Percentiles rank a stretch among this genome's conserved stretches.
phyloP scores from a whole-genome alignment of 2,113 vertebrate genomes.

The Asarcornis scutulata region DNA sequence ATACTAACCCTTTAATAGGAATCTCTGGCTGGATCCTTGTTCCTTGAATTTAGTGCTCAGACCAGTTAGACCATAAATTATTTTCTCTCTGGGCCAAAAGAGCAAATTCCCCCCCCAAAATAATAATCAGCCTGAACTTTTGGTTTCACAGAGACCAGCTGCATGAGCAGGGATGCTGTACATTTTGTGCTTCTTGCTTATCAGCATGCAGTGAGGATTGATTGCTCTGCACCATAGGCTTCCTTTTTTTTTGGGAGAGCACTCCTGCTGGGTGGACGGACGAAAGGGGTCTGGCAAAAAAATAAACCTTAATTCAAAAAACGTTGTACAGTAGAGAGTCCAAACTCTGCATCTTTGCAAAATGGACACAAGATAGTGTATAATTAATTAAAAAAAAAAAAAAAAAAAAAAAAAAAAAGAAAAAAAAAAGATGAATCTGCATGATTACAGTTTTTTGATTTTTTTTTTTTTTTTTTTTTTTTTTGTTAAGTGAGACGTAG shows the following conservation, averaged over 20 bases:
- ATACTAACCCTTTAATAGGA: constrained; percentile 45
- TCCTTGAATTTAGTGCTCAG: constrained; percentile 4
- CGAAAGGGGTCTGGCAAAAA: not conserved
- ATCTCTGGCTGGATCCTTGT: constrained; percentile 18
- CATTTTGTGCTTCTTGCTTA: not conserved
- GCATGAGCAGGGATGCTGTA: not conserved
- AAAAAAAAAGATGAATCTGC: not conserved
- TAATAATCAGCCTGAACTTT: not conserved
- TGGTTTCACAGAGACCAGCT: not conserved
- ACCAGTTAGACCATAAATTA: constrained; percentile 41
- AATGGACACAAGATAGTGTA: not conserved
- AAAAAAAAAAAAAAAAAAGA: not conserved
- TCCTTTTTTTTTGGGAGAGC: not conserved
- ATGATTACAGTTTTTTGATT: not conserved
- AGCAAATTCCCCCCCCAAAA: constrained; percentile 41
- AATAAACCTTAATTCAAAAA: not conserved
- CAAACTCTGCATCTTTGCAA: not conserved
- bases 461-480: not conserved
- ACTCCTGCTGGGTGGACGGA: not conserved
- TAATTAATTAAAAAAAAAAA: not conserved
- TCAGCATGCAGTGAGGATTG: not conserved
- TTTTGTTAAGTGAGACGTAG: not conserved
- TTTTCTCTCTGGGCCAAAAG: constrained; percentile 30
- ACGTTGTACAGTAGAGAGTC: not conserved
- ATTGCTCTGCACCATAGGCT: not conserved